Evolutionary conservation across 53 echinoderm and acorn worm genomes (phyloP).

Genomic region (Echinometra lucunter): DNA sequence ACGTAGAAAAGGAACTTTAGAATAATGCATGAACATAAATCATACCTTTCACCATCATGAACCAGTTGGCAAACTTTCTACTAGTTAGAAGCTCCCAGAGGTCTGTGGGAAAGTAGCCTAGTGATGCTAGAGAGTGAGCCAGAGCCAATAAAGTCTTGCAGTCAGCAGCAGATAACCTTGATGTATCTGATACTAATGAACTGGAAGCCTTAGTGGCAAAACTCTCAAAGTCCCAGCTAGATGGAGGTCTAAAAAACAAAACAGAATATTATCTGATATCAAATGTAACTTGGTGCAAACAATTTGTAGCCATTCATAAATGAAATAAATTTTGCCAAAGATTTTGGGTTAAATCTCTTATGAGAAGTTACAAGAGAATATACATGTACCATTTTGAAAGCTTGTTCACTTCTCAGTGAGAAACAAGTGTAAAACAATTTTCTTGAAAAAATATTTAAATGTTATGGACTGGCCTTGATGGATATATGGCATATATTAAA

Average conservation of each 20-base stretch:
- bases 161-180: slow-evolving; percentile 19
- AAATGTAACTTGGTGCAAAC: not conserved
- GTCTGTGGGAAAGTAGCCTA: not conserved
- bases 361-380: no score
- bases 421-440: no score
- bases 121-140: slow-evolving; percentile 13
- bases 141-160: not conserved
- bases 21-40: not conserved
- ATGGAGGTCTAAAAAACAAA: slow-evolving; percentile 44
- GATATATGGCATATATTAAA: no score
- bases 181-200: not conserved
- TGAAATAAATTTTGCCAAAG: no score
- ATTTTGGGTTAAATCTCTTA: no score
- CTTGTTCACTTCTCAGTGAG: no score
- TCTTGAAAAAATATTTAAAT: no score
- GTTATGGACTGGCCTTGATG: no score
- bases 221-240: slow-evolving; percentile 49
- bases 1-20: no score
- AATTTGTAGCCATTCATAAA: not conserved
- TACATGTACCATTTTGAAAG: no score
- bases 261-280: not conserved
- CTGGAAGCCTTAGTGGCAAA: not conserved
- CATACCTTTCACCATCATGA: slow-evolving; percentile 59
- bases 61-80: slow-evolving; percentile 62
- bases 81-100: slow-evolving; percentile 39